Evolutionary conservation across 2,888 invertebrate genomes (phyloP).

Genomic region (Stegophylla sp.): DNA sequence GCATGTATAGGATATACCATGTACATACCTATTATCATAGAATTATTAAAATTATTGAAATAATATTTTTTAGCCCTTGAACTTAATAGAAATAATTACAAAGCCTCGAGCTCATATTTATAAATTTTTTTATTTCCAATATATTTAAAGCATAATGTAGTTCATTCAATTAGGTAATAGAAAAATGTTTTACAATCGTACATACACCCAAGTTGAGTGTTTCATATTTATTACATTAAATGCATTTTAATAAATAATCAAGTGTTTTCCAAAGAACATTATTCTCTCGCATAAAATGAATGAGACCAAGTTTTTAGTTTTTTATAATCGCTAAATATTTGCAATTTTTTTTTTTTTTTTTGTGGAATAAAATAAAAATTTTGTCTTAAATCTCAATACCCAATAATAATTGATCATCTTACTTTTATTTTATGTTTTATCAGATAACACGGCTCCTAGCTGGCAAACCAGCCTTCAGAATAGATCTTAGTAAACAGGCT

Average conservation of each 20-base stretch:
- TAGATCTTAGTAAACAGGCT: conserved; percentile 58
- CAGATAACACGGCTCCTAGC: conserved; percentile 56
- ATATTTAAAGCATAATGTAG: neutral
- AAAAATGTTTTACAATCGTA: conserved; percentile 4
- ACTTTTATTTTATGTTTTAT: conserved; percentile 55
- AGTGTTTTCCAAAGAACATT: neutral
- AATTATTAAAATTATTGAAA: neutral
- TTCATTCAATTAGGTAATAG: neutral
- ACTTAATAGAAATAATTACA: neutral
- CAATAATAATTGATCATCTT: conserved; percentile 2
- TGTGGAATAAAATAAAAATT: neutral
- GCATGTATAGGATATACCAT: conserved; percentile 18
- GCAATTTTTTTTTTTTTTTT: neutral
- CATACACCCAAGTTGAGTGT: conserved; percentile 23
- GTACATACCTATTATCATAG: neutral
- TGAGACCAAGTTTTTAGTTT: neutral
- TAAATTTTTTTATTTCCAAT: neutral
- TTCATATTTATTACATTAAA: conserved; percentile 1
- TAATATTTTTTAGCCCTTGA: neutral
- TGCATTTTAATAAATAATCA: neutral
- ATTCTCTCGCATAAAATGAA: neutral
- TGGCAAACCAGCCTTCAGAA: conserved; percentile 57
- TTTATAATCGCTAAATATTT: conserved; percentile 6
- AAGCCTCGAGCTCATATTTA: conserved; percentile 6
- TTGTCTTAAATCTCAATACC: neutral